Percentiles rank a stretch among this genome's conserved stretches.
phyloP scores from a whole-genome alignment of 1,140 invertebrate genomes.

The Physella acuta region DNA sequence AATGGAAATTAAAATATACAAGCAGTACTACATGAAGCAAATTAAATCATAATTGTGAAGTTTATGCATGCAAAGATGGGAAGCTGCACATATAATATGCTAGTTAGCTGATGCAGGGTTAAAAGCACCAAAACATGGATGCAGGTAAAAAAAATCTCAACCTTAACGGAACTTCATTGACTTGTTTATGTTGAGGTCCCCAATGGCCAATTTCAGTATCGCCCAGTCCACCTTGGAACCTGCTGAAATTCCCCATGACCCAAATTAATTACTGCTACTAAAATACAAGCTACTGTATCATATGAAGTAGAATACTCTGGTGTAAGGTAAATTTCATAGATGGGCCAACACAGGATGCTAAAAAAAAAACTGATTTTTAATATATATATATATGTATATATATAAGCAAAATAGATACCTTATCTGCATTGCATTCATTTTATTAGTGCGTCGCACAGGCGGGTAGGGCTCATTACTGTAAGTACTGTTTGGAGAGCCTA shows the following conservation, averaged over 20 bases:
- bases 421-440: slow-evolving; percentile 61
- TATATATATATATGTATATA: slow-evolving; percentile 4
- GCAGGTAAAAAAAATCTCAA: slow-evolving; percentile 12
- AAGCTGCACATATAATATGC: no score
- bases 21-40: no score
- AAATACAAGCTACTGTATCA: no score
- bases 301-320: no score
- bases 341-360: no score
- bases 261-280: no score
- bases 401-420: slow-evolving; percentile 46
- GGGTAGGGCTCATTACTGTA: slow-evolving; percentile 31
- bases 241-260: slow-evolving; percentile 20
- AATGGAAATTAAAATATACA: no score
- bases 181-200: slow-evolving; percentile 24
- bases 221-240: slow-evolving; percentile 22
- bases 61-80: no score
- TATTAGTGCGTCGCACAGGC: slow-evolving; percentile 44
- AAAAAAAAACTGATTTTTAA: slow-evolving; percentile 15
- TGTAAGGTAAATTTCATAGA: no score
- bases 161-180: slow-evolving; percentile 27
- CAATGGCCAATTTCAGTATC: slow-evolving; percentile 27
- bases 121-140: background rate
- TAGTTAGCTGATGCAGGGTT: no score
- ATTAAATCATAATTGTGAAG: no score
- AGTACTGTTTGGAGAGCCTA: slow-evolving; percentile 16